Base-by-base conservation (phyloP, 2,797 vertebrate species). In the Gymnodraco acuticeps region DNA sequence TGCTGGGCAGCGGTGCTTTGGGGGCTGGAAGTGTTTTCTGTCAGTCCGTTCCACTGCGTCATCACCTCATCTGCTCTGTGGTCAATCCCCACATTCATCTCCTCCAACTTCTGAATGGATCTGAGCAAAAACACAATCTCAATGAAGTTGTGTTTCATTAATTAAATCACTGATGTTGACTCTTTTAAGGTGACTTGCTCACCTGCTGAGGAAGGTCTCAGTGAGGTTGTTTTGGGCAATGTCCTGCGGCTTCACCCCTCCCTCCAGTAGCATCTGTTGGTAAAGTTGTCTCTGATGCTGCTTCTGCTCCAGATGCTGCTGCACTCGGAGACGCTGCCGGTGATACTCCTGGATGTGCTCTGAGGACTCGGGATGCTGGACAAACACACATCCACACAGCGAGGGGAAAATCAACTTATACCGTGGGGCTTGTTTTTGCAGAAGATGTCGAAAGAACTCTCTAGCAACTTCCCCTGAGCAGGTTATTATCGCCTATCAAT, bases 331-430 rank as follows among this genome's bases (percentile, higher is more conserved):
- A 1, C 97, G 96, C 88, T 99, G 98, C 31, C 96, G 94, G 80
- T 98, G 96, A 88, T 99, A 99, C 84, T 99, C 97, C 91, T 99
- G 98, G 82, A 98, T 95, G 63, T 98, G 96, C 71, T 98, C 97
- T 27, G 95, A 92, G 69, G 96, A 96, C 80, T 97, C 97, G 33
- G 91, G 89, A 72, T 92, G 92, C 96, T 97, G 66, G 13, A 67
- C 17, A 77, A 33, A 46, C 8, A 73, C 5, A 73, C 9, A 33
- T 0, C 31, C 38, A 38, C 38, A 74, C 42, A 75, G 0, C 27
- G 1, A 64, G n/a, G 16, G 0, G 56, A 19, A 52, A 38, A 61
- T 9, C 20, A 41, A 72, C 56, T 6, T 38, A 59, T 15, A 52
- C 3, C n/a, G 3, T 31, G 6, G 42, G 3, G 9, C 4, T 13